Conservation (phyloP, 2,797 vertebrate genomes). For the Onychomys arenicola region DNA sequence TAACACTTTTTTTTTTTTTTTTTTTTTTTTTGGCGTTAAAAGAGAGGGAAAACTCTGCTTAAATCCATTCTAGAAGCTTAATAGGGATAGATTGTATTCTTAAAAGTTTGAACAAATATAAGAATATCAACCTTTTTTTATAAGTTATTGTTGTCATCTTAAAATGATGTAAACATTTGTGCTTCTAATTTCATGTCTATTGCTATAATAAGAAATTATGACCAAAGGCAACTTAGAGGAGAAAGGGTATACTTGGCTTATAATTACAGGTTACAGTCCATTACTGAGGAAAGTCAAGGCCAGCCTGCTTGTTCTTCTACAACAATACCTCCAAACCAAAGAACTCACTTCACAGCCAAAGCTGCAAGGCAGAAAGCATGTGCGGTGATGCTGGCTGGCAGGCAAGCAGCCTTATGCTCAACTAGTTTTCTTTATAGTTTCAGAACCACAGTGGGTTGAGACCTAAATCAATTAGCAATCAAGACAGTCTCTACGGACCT, state of each 20-base stretch:
- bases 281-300: background rate
- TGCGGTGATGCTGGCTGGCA: no score
- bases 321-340: background rate
- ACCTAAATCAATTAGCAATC: background rate
- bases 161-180: slow-evolving; percentile 23
- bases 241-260: background rate
- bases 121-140: slow-evolving; percentile 19
- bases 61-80: background rate
- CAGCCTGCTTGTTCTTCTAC: background rate
- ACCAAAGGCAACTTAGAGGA: background rate
- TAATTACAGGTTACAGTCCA: background rate
- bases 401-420: background rate
- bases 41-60: background rate
- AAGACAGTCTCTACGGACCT: background rate
- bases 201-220: background rate
- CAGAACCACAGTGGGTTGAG: background rate
- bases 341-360: background rate
- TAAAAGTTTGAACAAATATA: slow-evolving; percentile 22
- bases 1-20: slow-evolving; percentile 14
- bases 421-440: background rate
- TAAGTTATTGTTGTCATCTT: slow-evolving; percentile 16
- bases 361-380: background rate
- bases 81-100: slow-evolving; percentile 3
- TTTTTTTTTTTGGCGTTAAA: slow-evolving; percentile 44
- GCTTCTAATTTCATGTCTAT: background rate